Conservation (phyloP, 2,113 vertebrate genomes). For the Limanda limanda region DNA sequence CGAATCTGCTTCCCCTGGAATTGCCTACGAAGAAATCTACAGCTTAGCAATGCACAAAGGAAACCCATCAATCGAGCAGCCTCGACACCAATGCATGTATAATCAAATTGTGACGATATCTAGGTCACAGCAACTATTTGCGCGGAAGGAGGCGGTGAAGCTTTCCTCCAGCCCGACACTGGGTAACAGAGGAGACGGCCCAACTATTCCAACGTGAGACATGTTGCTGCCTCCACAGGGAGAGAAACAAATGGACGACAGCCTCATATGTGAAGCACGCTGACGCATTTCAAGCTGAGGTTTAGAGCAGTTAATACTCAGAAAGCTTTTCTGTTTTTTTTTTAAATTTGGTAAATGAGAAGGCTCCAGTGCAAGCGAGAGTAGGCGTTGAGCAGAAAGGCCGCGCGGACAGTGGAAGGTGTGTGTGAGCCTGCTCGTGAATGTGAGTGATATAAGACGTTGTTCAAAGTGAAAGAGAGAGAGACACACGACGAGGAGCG, state of each 20-base stretch:
- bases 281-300: constrained; percentile 12
- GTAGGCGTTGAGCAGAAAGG: constrained; percentile 48
- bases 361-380: constrained; percentile 32
- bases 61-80: constrained; percentile 35
- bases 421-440: constrained; percentile 39
- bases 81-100: constrained; percentile 44
- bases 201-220: constrained; percentile 34
- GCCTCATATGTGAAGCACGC: constrained; percentile 17
- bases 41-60: constrained; percentile 38
- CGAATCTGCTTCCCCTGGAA: constrained; percentile 44
- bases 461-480: constrained; percentile 55
- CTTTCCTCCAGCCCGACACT: constrained; percentile 46
- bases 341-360: constrained; percentile 37
- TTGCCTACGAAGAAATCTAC: constrained; percentile 27
- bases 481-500: constrained; percentile 31
- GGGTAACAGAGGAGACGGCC: constrained; percentile 44
- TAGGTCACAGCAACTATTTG: constrained; percentile 67
- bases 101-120: constrained; percentile 67
- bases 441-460: constrained; percentile 33
- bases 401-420: constrained; percentile 49
- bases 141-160: constrained; percentile 44
- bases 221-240: constrained; percentile 38
- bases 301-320: constrained; percentile 36
- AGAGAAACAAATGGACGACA: not conserved
- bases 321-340: constrained; percentile 3